Base-by-base conservation (phyloP, 2,113 vertebrate species). In the Heterotis niloticus region DNA sequence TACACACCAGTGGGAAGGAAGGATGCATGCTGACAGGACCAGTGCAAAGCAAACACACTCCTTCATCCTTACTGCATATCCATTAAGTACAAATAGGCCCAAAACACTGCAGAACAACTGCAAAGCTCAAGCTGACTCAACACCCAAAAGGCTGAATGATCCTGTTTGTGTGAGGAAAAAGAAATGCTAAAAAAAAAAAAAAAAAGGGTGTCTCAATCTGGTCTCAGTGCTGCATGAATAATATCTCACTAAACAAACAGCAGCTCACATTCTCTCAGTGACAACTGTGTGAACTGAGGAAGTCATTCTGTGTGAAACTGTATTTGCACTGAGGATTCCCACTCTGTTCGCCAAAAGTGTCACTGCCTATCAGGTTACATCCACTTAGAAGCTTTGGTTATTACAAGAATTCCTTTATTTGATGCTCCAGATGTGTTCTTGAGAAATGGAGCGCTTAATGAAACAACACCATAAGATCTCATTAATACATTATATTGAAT, bases 71-170 rank as follows among this genome's bases (percentile, higher is more conserved):
- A 44, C 34, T 44, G 34, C 34, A 44, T 44, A 44, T 44, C 34
- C 7, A 7, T 44, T 44, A 44, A 44, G 7, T 7, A 7, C 34
- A 4, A 44, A 7, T 7, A 7, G 34, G 7, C 7, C 34, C 34
- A 44, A 44, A n/a, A 66, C 64, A 66, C n/a, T 23, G 64, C 64
- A 24, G 9, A 24, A 66, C n/a, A 24, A 44, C 10, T 16, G 14
- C n/a, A 24, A 66, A 24, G 1, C 64, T 24, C 12, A 20, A 66
- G 4, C 9, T 66, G 64, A 44, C 64, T n/a, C 64, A 66, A 66
- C n/a, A n/a, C 26, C 26, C 34, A 28, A 75, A 59, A 28, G 57
- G 68, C 28, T 70, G 29, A 75, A 75, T 26, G 18, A 57, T 75
- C 18, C 23, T 28, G 23, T 75, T 75, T 20, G n/a, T 66, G 64